phyloP scores from a whole-genome alignment of 2,797 vertebrate species.

The Pitangus sulphuratus region DNA sequence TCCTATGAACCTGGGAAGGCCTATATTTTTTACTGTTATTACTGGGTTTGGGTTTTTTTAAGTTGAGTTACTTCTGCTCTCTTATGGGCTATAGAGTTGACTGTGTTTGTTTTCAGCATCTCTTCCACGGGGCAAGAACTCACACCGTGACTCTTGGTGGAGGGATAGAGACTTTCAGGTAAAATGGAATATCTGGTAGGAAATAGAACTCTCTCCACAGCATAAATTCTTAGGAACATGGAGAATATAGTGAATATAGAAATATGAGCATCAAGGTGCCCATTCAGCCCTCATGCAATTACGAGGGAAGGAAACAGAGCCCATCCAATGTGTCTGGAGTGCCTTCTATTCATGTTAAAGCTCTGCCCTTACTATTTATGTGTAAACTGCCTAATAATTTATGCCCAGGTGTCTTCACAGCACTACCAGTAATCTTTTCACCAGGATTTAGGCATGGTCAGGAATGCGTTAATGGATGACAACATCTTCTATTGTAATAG shows the following conservation, averaged over 20 bases:
- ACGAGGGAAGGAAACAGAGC: not conserved
- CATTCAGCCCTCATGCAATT: accelerated
- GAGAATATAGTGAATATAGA: not conserved
- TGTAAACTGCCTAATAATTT: not conserved
- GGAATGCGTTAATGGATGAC: not conserved
- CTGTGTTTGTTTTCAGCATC: not conserved
- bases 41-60: not conserved
- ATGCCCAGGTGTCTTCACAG: not conserved
- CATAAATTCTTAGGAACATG: not conserved
- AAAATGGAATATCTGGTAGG: not conserved
- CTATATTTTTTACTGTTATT: not conserved
- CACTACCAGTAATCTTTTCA: not conserved
- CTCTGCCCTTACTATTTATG: not conserved
- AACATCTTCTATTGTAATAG: not conserved
- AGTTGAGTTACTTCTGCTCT: not conserved
- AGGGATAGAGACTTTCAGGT: not conserved
- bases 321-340: not conserved
- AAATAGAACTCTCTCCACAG: not conserved
- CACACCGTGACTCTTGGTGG: not conserved
- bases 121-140: not conserved
- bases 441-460: not conserved
- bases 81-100: not conserved
- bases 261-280: not conserved
- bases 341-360: not conserved
- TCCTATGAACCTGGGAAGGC: not conserved